Evolutionary conservation across 2,888 invertebrate species (phyloP).

Genomic region (Clitarchus hookeri): DNA sequence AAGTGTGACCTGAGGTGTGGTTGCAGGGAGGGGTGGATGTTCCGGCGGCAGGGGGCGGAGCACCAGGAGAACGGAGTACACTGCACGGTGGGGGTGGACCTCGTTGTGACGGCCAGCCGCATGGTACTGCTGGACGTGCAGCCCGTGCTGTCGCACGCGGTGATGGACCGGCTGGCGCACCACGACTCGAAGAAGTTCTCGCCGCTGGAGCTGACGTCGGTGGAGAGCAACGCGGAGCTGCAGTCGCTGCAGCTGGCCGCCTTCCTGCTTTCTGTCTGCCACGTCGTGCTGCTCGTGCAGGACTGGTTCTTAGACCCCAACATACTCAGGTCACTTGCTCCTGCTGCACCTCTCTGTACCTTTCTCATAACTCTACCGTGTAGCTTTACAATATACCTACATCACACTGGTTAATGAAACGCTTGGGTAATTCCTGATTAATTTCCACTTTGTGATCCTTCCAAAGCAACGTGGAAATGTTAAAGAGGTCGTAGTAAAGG

Average conservation of each 20-base stretch:
- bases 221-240: conserved; percentile 67
- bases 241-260: conserved; percentile 80
- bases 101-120: conserved; percentile 73
- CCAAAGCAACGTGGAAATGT: no score
- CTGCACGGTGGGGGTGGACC: conserved; percentile 73
- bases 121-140: conserved; percentile 88
- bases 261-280: conserved; percentile 87
- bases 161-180: conserved; percentile 67
- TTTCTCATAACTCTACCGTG: neutral
- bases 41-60: conserved; percentile 63
- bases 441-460: no score
- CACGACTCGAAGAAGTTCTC: conserved; percentile 54
- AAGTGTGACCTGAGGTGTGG: neutral
- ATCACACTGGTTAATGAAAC: no score
- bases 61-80: conserved; percentile 71
- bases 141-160: conserved; percentile 71
- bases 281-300: conserved; percentile 84
- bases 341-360: neutral
- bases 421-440: no score
- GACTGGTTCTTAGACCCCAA: conserved; percentile 90
- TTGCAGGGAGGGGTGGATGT: conserved; percentile 43
- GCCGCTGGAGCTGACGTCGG: conserved; percentile 63
- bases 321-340: conserved; percentile 63
- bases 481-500: no score
- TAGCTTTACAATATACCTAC: no score